Evolutionary conservation across 53 echinoderm and acorn worm species (phyloP), one percentile per base, ranked within the genome.

Genomic region (Arbacia lixula): DNA sequence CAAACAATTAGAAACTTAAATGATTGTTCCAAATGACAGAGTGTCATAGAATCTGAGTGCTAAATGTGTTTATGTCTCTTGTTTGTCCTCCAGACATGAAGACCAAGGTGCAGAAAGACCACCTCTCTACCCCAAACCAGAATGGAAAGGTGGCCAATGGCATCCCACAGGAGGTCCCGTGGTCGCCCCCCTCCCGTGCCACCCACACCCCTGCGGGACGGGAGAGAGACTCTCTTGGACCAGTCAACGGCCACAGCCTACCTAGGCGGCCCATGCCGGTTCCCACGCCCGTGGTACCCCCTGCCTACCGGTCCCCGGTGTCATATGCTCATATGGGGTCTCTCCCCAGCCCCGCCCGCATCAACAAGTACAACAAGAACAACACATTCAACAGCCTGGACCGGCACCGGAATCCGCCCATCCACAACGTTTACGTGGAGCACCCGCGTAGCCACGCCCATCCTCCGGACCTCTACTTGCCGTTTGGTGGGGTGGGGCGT

Each of bases 321-420:
- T 86, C 90, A 60, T 86, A 81, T 34, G 71, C 82, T 5, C 84
- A 90, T 35, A 86, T 81, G 60, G 90, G 82, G 28, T 81, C 82
- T 17, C 34, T 81, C 17, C 82, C 82, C 82, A 81, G 82, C 51
- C 82, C 82, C 5, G 82, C 82, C 6, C 82, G 82, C 82, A 81
- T 81, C 46, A 81, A 81, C 35, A 81, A 81, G 20, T 81, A 63
- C 64, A 57, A 78, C 30, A 24, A 28, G 29, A 62, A 29, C 28
- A 81, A 64, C 49, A 63, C 82, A 17, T 81, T 81, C 42, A 81
- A 81, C 64, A 81, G 82, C 64, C 82, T 81, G 26, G 82, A 81
- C 36, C 62, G 82, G 82, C 82, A 81, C 65, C 62, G 82, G 21
- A 81, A 62, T 42, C 82, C 82, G 19, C 52, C 61, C 20, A 77